A percentile compares a stretch with the other conserved stretches of the same genome.
phyloP scores from a whole-genome alignment of 1,140 invertebrate species.

The Drosophila trapezifrons region DNA sequence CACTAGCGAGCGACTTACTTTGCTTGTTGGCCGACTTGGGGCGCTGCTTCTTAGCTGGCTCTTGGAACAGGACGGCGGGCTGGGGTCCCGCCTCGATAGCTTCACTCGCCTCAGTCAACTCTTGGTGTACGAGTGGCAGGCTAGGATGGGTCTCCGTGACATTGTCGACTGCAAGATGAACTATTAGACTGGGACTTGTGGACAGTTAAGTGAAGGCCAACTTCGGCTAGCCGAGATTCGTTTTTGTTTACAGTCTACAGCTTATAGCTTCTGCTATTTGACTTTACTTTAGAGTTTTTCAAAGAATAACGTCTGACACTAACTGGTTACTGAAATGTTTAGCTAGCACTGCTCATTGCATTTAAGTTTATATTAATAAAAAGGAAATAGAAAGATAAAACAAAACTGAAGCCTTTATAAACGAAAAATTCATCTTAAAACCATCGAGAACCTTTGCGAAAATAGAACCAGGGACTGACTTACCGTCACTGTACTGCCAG shows the following conservation, averaged over 20 bases:
- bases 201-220: not conserved
- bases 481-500: conserved; percentile 66
- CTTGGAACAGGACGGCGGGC: conserved; percentile 54
- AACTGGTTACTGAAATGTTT: not conserved
- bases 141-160: conserved; percentile 42
- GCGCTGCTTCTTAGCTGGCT: conserved; percentile 52
- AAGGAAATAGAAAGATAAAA: too few relatives aligned
- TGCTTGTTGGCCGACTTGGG: conserved; percentile 74
- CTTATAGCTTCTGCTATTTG: not conserved
- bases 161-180: conserved; percentile 63
- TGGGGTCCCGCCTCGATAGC: conserved; percentile 17
- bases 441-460: not conserved
- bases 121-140: conserved; percentile 17
- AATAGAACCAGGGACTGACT: conserved; percentile 18
- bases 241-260: not conserved
- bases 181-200: not conserved
- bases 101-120: conserved; percentile 28
- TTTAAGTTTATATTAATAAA: too few relatives aligned
- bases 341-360: too few relatives aligned
- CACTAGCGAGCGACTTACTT: conserved; percentile 31
- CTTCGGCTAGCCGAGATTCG: conserved; percentile 6
- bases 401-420: too few relatives aligned
- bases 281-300: not conserved
- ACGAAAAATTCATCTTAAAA: too few relatives aligned
- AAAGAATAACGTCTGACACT: not conserved